These are phyloP conservation scores for Drosophila acutilabella DNA, from an alignment of 2,888 invertebrate genomes.

Conservation along the genomic window DNA sequence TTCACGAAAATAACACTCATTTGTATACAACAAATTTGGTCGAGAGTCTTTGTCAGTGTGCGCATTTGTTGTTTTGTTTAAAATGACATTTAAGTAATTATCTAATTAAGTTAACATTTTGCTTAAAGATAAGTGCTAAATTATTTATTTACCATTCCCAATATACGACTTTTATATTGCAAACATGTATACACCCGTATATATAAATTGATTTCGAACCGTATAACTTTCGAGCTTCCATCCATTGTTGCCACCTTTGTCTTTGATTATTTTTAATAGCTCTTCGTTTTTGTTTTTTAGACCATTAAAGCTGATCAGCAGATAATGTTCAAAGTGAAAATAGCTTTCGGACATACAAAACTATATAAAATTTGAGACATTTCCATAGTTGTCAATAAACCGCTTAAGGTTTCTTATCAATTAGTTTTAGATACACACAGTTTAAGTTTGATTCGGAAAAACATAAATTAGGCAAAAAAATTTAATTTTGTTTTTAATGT, in stretches of 20 bases:
- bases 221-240: neutral
- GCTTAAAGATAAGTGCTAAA: slow-evolving; percentile 77
- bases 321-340: too few species aligned
- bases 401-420: too few species aligned
- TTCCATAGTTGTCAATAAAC: too few species aligned
- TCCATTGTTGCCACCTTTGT: neutral
- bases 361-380: too few species aligned
- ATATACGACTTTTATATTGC: slow-evolving; percentile 13
- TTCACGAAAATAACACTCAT: slow-evolving; percentile 50
- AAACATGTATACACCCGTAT: neutral
- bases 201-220: neutral
- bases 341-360: too few species aligned
- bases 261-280: neutral
- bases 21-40: slow-evolving; percentile 44
- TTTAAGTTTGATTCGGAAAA: too few species aligned
- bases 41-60: slow-evolving; percentile 50
- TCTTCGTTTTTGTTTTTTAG: neutral
- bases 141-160: slow-evolving; percentile 65
- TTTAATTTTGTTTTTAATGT: too few species aligned
- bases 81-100: slow-evolving; percentile 77
- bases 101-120: slow-evolving; percentile 82
- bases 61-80: slow-evolving; percentile 69
- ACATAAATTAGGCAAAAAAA: too few species aligned
- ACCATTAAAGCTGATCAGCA: too few species aligned
- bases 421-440: too few species aligned